These are phyloP conservation scores for Drosophila yooni DNA, from an alignment of 2,888 invertebrate species.

Conservation along the genomic window DNA sequence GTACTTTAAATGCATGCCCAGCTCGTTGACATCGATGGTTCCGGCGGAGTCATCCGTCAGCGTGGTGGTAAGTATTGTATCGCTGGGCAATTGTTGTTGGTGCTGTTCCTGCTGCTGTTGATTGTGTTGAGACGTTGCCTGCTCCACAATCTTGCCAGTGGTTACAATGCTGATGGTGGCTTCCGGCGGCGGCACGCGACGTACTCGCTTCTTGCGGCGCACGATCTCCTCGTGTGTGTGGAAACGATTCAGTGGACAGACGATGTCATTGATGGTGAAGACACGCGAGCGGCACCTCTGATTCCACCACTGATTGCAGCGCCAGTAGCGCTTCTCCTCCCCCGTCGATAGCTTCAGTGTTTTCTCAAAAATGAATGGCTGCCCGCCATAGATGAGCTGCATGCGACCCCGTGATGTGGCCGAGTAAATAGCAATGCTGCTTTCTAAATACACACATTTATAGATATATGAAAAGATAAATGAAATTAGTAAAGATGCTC, in stretches of 20 bases:
- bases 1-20: slow-evolving; percentile 83
- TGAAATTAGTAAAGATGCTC: slow-evolving; percentile 43
- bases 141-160: slow-evolving; percentile 20
- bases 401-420: slow-evolving; percentile 85
- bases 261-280: slow-evolving; percentile 83
- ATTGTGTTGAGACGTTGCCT: slow-evolving; percentile 22
- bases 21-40: slow-evolving; percentile 69
- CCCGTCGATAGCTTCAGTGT: slow-evolving; percentile 81
- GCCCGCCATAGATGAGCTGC: slow-evolving; percentile 85
- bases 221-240: slow-evolving; percentile 85
- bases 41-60: slow-evolving; percentile 62
- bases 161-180: slow-evolving; percentile 11
- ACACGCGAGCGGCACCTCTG: slow-evolving; percentile 85
- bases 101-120: slow-evolving; percentile 44
- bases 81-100: slow-evolving; percentile 49
- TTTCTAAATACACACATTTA: slow-evolving; percentile 64
- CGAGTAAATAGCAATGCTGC: slow-evolving; percentile 83
- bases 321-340: slow-evolving; percentile 84
- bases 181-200: slow-evolving; percentile 65
- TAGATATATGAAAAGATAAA: slow-evolving; percentile 17
- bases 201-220: slow-evolving; percentile 84
- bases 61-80: slow-evolving; percentile 64
- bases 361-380: slow-evolving; percentile 85
- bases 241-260: slow-evolving; percentile 84
- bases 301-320: slow-evolving; percentile 86